Evolutionary conservation across 2,888 invertebrate species (phyloP), one percentile per base, ranked within the genome.

Genomic region (Trimorus sp.): DNA sequence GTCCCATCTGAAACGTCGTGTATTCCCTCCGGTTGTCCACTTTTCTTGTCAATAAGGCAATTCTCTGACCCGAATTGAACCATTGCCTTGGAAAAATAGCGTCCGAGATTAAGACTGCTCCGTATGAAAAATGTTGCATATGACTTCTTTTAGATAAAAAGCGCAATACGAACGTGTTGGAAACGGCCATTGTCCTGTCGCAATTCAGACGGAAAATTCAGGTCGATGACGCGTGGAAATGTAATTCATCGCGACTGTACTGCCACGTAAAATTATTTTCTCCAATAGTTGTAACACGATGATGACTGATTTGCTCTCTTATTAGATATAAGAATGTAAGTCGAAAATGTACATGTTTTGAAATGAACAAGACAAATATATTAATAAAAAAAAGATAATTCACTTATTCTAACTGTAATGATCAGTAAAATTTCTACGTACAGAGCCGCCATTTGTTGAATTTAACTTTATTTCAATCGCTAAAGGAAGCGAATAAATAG

Each of bases 11-110:
- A 91, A 89, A 88, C 89, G 86, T 85, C 85, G 86, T 87, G 87
- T 86, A 87, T 87, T 26, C 87, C 87, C 89, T 87, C 86, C 82
- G 87, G 85, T 85, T 83, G 82, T 81, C 83, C 83, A 86, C 83
- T 84, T 88, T 87, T 87, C 84, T 87, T 88, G 88, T 90, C 91
- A 91, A 91, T 91, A 91, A 91, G 90, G 90, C 91, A 90, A 91
- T 91, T 91, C 89, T 87, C 88, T 89, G 89, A 88, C 88, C 89
- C 85, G 88, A 90, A 91, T 91, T 90, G 91, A 89, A 87, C 89
- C 86, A 87, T 85, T 86, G 77, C 79, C 75, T 73, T 54, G 76
- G 63, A 84, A 84, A 83, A 85, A 85, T 84, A 69, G 84, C 82
- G 79, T 79, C 42, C 42, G 49, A 70, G 69, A 75, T 62, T 45